Base-by-base conservation (phyloP, 64 coral and sea anemone genomes). In the Astreopora myriophthalma region DNA sequence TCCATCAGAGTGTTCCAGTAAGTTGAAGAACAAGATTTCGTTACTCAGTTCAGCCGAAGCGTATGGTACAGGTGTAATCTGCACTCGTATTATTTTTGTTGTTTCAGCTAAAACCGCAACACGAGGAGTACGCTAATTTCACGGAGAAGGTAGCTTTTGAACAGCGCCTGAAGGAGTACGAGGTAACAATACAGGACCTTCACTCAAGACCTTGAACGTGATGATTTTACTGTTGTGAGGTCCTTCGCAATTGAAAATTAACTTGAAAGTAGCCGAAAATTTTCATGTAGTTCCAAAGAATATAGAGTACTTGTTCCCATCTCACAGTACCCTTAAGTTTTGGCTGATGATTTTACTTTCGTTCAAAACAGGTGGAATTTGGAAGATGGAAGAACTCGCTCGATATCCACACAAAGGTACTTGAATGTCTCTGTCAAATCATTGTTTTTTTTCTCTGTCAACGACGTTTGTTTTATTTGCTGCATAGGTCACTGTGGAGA, bases 141-240 rank as follows among this genome's bases (percentile, higher is more conserved):
- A 95, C 96, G 0, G 94, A 99, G 42, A 99, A 99, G 89, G 96
- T 99, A 37, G 96, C 96, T 4, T 95, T 90, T 65, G 96, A 99
- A 64, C 96, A 99, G 64, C 86, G 75, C 17, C 86, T 89, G 25
- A 93, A 99, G 51, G 83, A 93, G 27, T 99, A 95, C 48, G 66
- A 99, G 94, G 96, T 98, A 86, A 87, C 3, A 14, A 58, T 11
- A 55, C n/a, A n/a, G n/a, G n/a, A n/a, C n/a, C n/a, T n/a, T n/a
- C n/a, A n/a, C n/a, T n/a, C n/a, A n/a, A n/a, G n/a, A n/a, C n/a
- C n/a, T n/a, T n/a, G n/a, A n/a, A n/a, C n/a, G n/a, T n/a, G n/a
- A n/a, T n/a, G n/a, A n/a, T n/a, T n/a, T n/a, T n/a, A n/a, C n/a
- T n/a, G n/a, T n/a, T n/a, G n/a, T n/a, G n/a, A n/a, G n/a, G n/a